Base-by-base conservation (phyloP, 2,888 invertebrate species). In the Chrysopilus asiliformis region DNA sequence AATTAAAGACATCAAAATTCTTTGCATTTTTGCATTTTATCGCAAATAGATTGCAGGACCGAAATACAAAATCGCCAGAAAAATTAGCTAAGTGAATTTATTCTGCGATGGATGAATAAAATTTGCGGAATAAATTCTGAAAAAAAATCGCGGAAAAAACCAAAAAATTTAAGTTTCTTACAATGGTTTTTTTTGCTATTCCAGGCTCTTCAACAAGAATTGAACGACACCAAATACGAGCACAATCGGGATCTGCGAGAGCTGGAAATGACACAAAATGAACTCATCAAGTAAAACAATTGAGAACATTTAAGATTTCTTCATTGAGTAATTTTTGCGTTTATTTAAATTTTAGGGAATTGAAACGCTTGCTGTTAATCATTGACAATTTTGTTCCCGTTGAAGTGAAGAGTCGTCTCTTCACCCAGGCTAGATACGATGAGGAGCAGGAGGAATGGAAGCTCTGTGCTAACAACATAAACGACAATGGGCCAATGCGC, bases 201-300 rank as follows among this genome's bases (percentile, higher is more conserved):
- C 2, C 12, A 43, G 43, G 61, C 60, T 1, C 45, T 60, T n/a
- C 60, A 82, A 48, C 79, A 79, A 53, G 90, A 90, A 54, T 72
- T 86, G 8, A 74, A 75, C 43, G 87, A 89, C 53, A 72, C 79
- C 35, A 79, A 79, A 40, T 89, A 86, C 55, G 87, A 89, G 52
- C 91, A 93, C 64, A 81, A 89, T 53, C 74, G 79, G 42, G 94
- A 97, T 60, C 68, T 95, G 37, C 79, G 93, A 51, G 94, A 95
- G 52, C 68, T 89, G 45, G 94, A 95, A 64, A 81, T 82, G 61
- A 79, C 82, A 2, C 85, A 90, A 60, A 86, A 91, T 52, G 90
- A 93, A 54, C 74, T 94, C 39, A 81, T 89, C 43, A 81, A 79
- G 62, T 67, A 56, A 46, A n/a, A n/a, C n/a, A n/a, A n/a, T 50